These are phyloP conservation scores for Dendrolimus punctatus DNA, from an alignment of 1,140 invertebrate species.

Conservation along the genomic window DNA sequence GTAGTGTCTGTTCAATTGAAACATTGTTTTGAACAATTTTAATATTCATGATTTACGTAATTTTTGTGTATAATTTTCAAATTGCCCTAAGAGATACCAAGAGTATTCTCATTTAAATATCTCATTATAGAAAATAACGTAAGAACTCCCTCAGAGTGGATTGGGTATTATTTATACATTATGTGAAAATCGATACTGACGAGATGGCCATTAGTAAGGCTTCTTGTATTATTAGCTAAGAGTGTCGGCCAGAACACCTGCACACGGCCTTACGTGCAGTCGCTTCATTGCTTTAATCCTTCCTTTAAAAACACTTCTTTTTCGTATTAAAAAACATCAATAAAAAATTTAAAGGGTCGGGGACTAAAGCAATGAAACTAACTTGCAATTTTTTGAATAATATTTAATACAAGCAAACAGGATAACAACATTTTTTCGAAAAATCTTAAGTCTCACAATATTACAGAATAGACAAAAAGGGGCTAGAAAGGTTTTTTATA, in stretches of 20 bases:
- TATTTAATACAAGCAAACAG: conserved; percentile 21
- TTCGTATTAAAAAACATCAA: conserved; percentile 6
- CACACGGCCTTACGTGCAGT: conserved; percentile 10
- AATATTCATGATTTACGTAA: too few species aligned
- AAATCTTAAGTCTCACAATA: conserved; percentile 9
- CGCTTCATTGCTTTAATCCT: conserved; percentile 62
- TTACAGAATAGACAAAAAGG: not conserved
- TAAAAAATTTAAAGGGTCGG: conserved; percentile 28
- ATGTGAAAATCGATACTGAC: conserved; percentile 5
- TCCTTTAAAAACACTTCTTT: conserved; percentile 8
- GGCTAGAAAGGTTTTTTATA: conserved; percentile 2
- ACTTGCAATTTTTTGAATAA: conserved; percentile 24
- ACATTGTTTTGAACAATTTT: too few species aligned
- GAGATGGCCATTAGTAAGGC: conserved; percentile 29
- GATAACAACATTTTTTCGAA: conserved; percentile 12
- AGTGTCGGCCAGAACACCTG: not conserved
- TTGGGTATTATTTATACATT: too few species aligned
- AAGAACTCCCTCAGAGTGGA: too few species aligned
- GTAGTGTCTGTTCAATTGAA: too few species aligned
- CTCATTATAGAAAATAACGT: too few species aligned
- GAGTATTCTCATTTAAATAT: too few species aligned
- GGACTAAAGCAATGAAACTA: conserved; percentile 67
- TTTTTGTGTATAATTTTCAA: too few species aligned
- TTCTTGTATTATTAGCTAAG: conserved; percentile 30
- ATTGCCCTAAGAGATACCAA: too few species aligned